Evolutionary conservation across 2,888 invertebrate species (phyloP), one percentile per base, ranked within the genome.

Genomic region (Cheilosia grossa): DNA sequence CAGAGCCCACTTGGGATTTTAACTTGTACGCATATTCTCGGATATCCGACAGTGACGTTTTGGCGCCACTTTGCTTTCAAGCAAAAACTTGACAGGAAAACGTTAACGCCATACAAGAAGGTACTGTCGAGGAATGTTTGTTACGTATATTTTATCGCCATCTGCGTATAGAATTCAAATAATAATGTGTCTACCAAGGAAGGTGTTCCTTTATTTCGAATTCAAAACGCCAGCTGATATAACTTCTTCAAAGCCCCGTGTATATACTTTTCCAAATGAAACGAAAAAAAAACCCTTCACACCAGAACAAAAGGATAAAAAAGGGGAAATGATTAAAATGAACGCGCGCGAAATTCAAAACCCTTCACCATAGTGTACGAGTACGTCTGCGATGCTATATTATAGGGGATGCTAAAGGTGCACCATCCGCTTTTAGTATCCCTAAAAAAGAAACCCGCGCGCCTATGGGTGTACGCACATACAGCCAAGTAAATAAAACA

Each of bases 291-390:
- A 80, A 64, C 73, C 64, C 74, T 79, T 78, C 72, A 82, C 72
- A 69, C 51, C 44, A 51, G 53, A 74, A 83, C 83, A 80, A 85
- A 64, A 54, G 64, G 47, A 54, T 61, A 24, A 42, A 79, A 79
- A 85, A 75, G 83, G 83, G 83, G 80, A 85, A 85, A 85, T 69
- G 75, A 51, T 17, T 47, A 49, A 51, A 21, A 15, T 54, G 80
- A 75, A 80, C 69, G 69, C 74, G 83, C 83, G 83, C 81, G 83
- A 85, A 85, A 85, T 72, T 81, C 59, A 85, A 85, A 85, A 85
- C 83, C 83, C 83, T 85, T 85, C 82, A 78, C 40, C 61, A 33
- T 59, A 27, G 19, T 47, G 58, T 58, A 59, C 33, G 19, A 67
- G 66, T 30, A 47, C 44, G 24, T 13, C 4, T 15, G 24, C 15